These are phyloP conservation scores for Himalopsyche japonica DNA, from an alignment of 2,888 invertebrate genomes.

Conservation along the genomic window DNA sequence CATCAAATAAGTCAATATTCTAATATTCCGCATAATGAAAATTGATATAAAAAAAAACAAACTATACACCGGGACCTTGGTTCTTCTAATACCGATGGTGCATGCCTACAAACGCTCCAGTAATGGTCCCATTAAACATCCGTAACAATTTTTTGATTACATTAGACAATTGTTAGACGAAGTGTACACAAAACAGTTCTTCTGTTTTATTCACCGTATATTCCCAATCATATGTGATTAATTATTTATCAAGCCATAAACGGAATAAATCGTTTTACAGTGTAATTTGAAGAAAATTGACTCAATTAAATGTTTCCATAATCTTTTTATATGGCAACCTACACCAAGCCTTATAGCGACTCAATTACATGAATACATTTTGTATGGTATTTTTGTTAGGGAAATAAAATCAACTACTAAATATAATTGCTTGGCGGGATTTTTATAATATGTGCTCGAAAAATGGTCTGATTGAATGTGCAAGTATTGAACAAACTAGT, in stretches of 20 bases:
- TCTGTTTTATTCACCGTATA: neutral
- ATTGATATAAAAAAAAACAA: too few relatives aligned
- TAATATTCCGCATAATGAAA: too few relatives aligned
- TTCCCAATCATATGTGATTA: neutral
- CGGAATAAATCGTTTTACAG: constrained; percentile 23
- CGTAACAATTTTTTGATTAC: too few relatives aligned
- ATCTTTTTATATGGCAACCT: constrained; percentile 4
- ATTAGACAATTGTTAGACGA: neutral
- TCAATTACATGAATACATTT: constrained; percentile 7
- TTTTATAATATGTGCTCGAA: neutral
- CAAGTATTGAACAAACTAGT: too few relatives aligned
- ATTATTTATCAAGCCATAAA: constrained; percentile 22
- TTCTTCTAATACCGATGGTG: too few relatives aligned
- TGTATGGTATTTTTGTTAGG: neutral
- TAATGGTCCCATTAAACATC: too few relatives aligned
- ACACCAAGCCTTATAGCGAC: neutral
- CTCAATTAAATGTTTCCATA: constrained; percentile 30
- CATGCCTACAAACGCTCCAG: too few relatives aligned
- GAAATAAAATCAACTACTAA: neutral
- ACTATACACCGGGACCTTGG: too few relatives aligned
- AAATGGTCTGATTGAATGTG: neutral
- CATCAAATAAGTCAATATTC: too few relatives aligned
- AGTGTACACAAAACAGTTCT: neutral
- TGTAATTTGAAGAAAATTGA: constrained; percentile 22
- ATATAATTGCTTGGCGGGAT: neutral